Evolutionary conservation across 2,888 invertebrate species (phyloP), one percentile per base, ranked within the genome.

Genomic region (Congeria kusceri): DNA sequence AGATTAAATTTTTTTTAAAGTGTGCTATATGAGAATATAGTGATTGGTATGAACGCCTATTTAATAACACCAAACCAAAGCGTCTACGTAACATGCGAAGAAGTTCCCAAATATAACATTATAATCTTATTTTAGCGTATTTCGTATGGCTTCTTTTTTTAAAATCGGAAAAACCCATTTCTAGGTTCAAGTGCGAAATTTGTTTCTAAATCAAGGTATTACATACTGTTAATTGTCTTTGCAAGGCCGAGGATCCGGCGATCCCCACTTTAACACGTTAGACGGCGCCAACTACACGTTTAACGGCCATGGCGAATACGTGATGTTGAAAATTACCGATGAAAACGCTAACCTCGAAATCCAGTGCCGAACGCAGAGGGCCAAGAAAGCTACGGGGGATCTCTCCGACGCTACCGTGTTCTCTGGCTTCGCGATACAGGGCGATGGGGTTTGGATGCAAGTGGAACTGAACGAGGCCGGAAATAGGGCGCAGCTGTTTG

Each of bases 291-390:
- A 56, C 13, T 83, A 77, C 49, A 83, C 83, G 0, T 83, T 83
- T 44, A 83, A 83, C 39, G 83, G 83, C 18, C 74, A 65, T 46
- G 83, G 74, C 0, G 80, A 80, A 59, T 83, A 80, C 27, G 20
- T 62, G 0, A 56, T 83, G 11, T 20, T 77, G 0, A 44, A 62
- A n/a, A 59, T 68, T 15, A 13, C 28, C 5, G 29, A 47, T 0
- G 27, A 27, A 0, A 47, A 27, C 0, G 27, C 44, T 0, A 47
- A 27, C 0, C 53, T 83, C 25, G 27, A 68, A 23, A 63, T 83
- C 20, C 83, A 83, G 53, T 59, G 57, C 25, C 62, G 80, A 25
- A 83, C 80, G 2, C 70, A 59, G 0, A 47, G 63, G 13, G 71
- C 71, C 13, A 11, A 71, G 2, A 23, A 44, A 27, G 20, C 29